phyloP scores from a whole-genome alignment of 2,797 vertebrate species.

The Chromis chromis region DNA sequence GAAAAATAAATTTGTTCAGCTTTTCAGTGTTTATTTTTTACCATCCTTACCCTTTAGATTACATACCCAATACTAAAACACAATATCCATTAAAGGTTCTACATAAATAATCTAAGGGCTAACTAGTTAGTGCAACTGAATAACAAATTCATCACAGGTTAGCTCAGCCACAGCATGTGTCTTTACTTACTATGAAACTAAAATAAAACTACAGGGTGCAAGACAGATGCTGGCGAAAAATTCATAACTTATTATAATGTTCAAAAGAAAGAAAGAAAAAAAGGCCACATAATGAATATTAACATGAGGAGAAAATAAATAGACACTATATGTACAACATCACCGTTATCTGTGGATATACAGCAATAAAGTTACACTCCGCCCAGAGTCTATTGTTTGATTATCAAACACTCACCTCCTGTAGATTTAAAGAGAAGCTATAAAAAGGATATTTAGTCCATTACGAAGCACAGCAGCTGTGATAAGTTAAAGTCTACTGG shows the following conservation, averaged over 20 bases:
- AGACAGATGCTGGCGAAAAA: constrained; percentile 27
- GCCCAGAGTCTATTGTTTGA: neutral
- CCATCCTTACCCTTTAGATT: constrained; percentile 28
- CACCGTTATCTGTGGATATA: constrained; percentile 15
- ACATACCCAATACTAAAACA: constrained; percentile 46
- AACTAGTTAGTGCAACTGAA: constrained; percentile 49
- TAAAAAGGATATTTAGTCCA: neutral
- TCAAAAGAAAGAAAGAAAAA: constrained; percentile 18
- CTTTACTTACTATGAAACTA: constrained; percentile 14
- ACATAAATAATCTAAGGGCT: constrained; percentile 46
- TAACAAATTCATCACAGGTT: constrained; percentile 33
- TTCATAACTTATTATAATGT: constrained; percentile 43
- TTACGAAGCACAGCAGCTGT: constrained; percentile 1
- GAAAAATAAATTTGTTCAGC: constrained; percentile 6
- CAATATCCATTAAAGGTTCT: constrained; percentile 24
- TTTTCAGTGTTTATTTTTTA: constrained; percentile 70
- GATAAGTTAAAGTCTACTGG: constrained; percentile 19
- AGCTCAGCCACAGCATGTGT: constrained; percentile 14
- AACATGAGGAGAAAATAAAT: constrained; percentile 43
- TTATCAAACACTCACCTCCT: constrained; percentile 18
- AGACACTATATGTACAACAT: constrained; percentile 73
- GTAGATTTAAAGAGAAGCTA: neutral
- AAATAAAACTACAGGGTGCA: constrained; percentile 13
- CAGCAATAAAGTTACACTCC: constrained; percentile 22
- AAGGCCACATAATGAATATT: constrained; percentile 43